Percentiles rank a stretch among this genome's conserved stretches.
Evolutionary conservation across 1,140 invertebrate species (phyloP).

Genomic region (Meloidogyne hapla): DNA sequence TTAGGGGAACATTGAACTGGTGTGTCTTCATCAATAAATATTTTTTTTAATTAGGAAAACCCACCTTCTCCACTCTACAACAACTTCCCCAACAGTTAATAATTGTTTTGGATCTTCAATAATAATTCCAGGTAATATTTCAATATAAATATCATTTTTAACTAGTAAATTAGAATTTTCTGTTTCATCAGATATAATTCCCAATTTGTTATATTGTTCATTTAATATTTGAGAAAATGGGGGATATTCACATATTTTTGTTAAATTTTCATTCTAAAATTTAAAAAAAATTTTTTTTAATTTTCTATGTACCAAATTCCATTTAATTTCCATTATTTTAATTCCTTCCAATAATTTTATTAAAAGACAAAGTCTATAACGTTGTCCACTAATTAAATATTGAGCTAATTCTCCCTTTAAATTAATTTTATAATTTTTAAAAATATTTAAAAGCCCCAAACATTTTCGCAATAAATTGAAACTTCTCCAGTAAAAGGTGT

Average conservation of each 20-base stretch:
- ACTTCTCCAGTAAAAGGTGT: not conserved
- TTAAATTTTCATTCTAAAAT: conserved; percentile 7
- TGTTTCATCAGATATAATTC: not conserved
- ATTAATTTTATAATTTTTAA: not conserved
- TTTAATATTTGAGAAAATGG: conserved; percentile 12
- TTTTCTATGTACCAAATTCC: conserved; percentile 23
- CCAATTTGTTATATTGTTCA: not conserved
- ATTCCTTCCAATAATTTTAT: not conserved
- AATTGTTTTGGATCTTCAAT: not conserved
- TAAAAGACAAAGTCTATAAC: conserved; percentile 6
- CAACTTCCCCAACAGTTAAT: conserved; percentile 11
- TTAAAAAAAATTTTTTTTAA: not conserved
- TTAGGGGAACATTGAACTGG: too few relatives aligned
- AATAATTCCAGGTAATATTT: not conserved
- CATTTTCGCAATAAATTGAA: conserved; percentile 21
- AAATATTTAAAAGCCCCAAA: not conserved
- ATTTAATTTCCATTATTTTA: conserved; percentile 8
- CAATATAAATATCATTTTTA: not conserved
- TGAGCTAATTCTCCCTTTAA: conserved; percentile 21
- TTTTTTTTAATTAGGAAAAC: not conserved
- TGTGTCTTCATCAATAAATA: too few relatives aligned
- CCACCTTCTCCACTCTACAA: conserved; percentile 26
- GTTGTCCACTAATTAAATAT: conserved; percentile 21
- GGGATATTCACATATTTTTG: not conserved
- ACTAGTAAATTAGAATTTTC: not conserved